Percentiles rank a stretch among this genome's conserved stretches.
These are phyloP conservation scores for Ceratosolen fusciceps DNA, from an alignment of 1,140 invertebrate species.

Conservation along the genomic window DNA sequence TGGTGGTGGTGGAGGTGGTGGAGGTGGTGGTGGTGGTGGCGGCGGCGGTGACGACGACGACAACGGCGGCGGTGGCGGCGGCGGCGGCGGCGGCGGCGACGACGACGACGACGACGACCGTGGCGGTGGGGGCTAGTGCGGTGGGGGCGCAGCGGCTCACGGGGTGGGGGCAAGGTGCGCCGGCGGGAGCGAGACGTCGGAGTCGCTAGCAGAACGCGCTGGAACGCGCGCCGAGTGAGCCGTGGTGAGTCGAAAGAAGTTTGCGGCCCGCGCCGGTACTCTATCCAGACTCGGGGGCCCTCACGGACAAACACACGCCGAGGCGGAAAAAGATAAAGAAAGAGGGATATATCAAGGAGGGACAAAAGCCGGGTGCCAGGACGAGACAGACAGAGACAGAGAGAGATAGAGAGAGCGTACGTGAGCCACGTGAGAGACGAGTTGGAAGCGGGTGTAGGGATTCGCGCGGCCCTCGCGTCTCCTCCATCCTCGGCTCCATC, in stretches of 20 bases:
- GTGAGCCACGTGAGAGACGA: background rate
- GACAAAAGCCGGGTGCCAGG: background rate
- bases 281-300: background rate
- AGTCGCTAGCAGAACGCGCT: constrained; percentile 38
- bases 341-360: too few relatives aligned
- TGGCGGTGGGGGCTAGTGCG: background rate
- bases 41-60: background rate
- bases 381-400: background rate
- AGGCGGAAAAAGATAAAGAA: too few relatives aligned
- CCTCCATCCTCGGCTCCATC: background rate
- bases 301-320: too few relatives aligned
- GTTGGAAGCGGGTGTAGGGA: background rate
- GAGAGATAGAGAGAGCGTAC: background rate
- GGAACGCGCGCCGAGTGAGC: constrained; percentile 37
- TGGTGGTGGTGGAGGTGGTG: background rate
- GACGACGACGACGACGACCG: background rate
- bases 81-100: background rate
- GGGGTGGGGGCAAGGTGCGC: constrained; percentile 43
- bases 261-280: constrained; percentile 14
- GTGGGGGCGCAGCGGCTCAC: constrained; percentile 1
- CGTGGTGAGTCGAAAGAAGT: constrained; percentile 31
- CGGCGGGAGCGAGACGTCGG: background rate
- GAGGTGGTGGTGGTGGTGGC: background rate
- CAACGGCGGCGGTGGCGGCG: background rate
- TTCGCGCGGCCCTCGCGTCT: background rate